Conservation (phyloP, 2,113 vertebrate genomes). For the Strix aluco region DNA sequence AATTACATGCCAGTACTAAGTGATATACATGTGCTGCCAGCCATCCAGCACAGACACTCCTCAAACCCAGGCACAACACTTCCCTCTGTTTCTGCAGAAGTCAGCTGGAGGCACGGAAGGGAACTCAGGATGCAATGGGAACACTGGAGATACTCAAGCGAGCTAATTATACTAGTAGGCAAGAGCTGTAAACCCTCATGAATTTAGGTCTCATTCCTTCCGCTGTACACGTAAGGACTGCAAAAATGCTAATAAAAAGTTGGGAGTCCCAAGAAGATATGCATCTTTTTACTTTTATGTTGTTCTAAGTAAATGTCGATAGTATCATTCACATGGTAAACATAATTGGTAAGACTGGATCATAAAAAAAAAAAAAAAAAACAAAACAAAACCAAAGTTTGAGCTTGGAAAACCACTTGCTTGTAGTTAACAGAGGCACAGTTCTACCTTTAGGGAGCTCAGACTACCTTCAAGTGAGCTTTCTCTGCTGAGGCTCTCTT, state of each 20-base stretch:
- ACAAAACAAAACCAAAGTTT: background rate
- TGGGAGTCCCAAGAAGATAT: background rate
- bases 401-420: background rate
- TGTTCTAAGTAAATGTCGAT: background rate
- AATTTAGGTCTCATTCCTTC: background rate
- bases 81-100: background rate
- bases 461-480: background rate
- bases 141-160: background rate
- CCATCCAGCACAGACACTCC: background rate
- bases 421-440: background rate
- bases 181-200: background rate
- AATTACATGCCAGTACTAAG: background rate
- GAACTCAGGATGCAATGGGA: background rate
- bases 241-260: background rate
- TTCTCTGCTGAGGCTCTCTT: background rate
- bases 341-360: background rate
- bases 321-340: background rate
- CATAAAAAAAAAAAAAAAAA: background rate
- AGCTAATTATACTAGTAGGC: background rate
- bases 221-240: background rate
- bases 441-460: background rate
- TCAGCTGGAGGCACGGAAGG: background rate
- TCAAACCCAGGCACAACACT: background rate
- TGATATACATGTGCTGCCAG: accelerated
- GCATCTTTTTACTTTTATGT: background rate